These are phyloP conservation scores for Drosophila fungiperda DNA, from an alignment of 2,888 invertebrate species.

Conservation along the genomic window DNA sequence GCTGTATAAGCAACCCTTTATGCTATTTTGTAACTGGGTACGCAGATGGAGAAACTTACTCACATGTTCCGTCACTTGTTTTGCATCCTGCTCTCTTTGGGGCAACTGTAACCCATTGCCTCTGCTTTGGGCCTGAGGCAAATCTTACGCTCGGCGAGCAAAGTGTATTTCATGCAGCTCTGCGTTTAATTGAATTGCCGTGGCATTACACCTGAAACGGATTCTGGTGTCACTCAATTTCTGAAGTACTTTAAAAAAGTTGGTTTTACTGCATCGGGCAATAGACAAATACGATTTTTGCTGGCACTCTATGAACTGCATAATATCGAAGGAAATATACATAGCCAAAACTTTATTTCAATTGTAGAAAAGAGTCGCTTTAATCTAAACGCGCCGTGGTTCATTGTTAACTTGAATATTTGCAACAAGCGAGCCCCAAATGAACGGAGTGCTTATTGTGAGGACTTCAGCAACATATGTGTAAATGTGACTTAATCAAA, in stretches of 20 bases:
- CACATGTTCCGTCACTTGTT: constrained; percentile 11
- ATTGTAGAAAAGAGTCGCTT: constrained; percentile 42
- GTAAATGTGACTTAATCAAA: constrained; percentile 60
- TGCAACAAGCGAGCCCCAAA: constrained; percentile 21
- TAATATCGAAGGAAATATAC: neutral
- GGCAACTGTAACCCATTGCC: neutral
- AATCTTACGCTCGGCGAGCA: constrained; percentile 35
- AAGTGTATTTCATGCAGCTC: constrained; percentile 76
- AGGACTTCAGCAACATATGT: neutral
- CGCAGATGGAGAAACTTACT: neutral
- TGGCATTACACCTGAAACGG: constrained; percentile 10
- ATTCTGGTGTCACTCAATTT: constrained; percentile 10
- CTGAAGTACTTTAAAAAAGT: constrained; percentile 23
- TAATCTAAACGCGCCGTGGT: constrained; percentile 38
- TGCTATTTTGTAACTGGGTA: neutral
- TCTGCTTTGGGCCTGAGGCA: constrained; percentile 14
- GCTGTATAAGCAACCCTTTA: neutral
- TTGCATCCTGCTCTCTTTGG: constrained; percentile 9
- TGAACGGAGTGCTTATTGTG: constrained; percentile 5
- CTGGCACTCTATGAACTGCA: too few relatives aligned
- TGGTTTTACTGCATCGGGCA: constrained; percentile 23
- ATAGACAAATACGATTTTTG: too few relatives aligned
- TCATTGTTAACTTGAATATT: constrained; percentile 29
- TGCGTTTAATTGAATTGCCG: constrained; percentile 75
- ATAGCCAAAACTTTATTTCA: neutral